Base-by-base conservation (phyloP, 2,797 vertebrate genomes). In the Lithobates pipiens region DNA sequence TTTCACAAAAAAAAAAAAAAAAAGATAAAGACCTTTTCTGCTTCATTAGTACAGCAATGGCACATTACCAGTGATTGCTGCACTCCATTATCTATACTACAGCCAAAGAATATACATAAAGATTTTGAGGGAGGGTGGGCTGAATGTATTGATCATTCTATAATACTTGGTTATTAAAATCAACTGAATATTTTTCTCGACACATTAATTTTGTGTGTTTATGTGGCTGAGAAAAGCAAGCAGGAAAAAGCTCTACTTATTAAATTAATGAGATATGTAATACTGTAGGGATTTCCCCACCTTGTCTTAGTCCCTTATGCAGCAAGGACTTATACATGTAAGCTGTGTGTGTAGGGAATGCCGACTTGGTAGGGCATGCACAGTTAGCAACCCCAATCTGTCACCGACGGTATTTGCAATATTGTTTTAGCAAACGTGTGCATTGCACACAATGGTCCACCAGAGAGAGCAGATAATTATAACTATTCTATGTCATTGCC, bases 11-110 rank as follows among this genome's bases (percentile, higher is more conserved):
- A 54, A 54, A 10, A 39, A 39, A 4, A 39, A 39, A 46, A 46
- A 46, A 46, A 92, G 92, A 93, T 92, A 91, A 92, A 93, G 89
- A 92, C 91, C 90, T 91, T 91, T 90, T 92, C 89, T 90, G 91
- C 91, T 93, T 93, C 91, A 93, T 94, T 92, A 92, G 92, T 91
- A 91, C 89, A 91, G 91, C 91, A 90, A 92, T 91, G 92, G 90
- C 90, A 90, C 90, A 92, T 94, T 92, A 93, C 89, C 88, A 93
- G 91, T 92, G 92, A 92, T 93, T 92, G 90, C 90, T 91, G 86
- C 86, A 0, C 92, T 90, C 91, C 90, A 93, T 93, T 93, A 92
- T 91, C 92, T 92, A 91, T 77, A 91, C 92, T 92, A 90, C 91
- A 29, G 57, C 32, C 23, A 32, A 44, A 69, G 57, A 65, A 77